These are phyloP conservation scores for Halichoeres trimaculatus DNA, from an alignment of 2,113 vertebrate species.

Conservation along the genomic window DNA sequence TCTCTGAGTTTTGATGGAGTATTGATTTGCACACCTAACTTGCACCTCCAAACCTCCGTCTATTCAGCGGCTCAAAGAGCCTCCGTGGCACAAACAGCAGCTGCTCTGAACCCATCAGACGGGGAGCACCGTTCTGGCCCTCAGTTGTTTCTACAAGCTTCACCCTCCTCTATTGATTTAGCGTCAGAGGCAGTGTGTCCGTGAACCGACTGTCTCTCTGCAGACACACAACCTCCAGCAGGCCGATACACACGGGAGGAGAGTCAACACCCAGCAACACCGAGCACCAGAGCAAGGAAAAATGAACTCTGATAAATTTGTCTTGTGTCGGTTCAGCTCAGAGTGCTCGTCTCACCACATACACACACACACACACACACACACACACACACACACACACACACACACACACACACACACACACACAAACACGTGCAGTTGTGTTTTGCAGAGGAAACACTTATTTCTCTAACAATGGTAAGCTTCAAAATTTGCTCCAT, in stretches of 20 bases:
- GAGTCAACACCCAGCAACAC: slow-evolving; percentile 21
- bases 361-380: too few species aligned
- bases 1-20: slow-evolving; percentile 33
- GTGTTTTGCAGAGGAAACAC: too few species aligned
- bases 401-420: too few species aligned
- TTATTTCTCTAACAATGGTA: too few species aligned
- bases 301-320: slow-evolving; percentile 4
- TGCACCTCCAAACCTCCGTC: slow-evolving; percentile 11
- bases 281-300: slow-evolving; percentile 2
- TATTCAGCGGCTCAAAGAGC: slow-evolving; percentile 31
- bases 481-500: too few species aligned
- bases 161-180: slow-evolving; percentile 38
- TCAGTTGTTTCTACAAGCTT: neutral
- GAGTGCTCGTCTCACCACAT: neutral
- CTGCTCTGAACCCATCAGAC: slow-evolving; percentile 19
- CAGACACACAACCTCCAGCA: slow-evolving; percentile 21
- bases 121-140: slow-evolving; percentile 1
- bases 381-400: too few species aligned
- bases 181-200: slow-evolving; percentile 18
- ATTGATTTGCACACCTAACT: slow-evolving; percentile 42
- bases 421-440: too few species aligned
- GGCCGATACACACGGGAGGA: slow-evolving; percentile 18
- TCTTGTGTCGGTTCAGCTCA: slow-evolving; percentile 4
- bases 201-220: slow-evolving; percentile 11
- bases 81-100: slow-evolving; percentile 17